Percentiles rank a stretch among this genome's conserved stretches.
These are phyloP conservation scores for Hemibagrus guttatus DNA, from an alignment of 2,797 vertebrate species.

Conservation along the genomic window DNA sequence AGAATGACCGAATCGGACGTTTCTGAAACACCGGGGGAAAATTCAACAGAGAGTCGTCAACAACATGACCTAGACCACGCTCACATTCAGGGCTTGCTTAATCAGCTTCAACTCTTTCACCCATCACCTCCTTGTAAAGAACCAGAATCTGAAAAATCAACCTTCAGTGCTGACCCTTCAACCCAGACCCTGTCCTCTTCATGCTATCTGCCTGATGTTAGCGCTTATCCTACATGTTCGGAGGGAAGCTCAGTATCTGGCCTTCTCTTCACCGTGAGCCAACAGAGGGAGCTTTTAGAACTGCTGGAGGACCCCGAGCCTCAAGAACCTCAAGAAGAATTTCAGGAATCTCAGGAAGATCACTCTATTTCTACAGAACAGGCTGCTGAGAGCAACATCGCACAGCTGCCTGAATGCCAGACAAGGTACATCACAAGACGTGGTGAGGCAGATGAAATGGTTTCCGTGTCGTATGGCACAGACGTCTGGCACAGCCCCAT, in stretches of 20 bases:
- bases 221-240: background rate
- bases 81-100: constrained; percentile 78
- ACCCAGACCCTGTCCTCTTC: constrained; percentile 22
- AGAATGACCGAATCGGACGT: constrained; percentile 11
- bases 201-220: background rate
- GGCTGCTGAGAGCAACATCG: background rate
- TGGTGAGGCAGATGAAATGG: constrained; percentile 65
- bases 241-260: constrained; percentile 61
- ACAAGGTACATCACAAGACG: constrained; percentile 44
- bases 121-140: constrained; percentile 52
- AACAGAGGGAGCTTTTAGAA: constrained; percentile 79
- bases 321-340: constrained; percentile 28
- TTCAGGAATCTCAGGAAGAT: background rate
- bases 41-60: constrained; percentile 1
- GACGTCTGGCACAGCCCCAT: constrained; percentile 68
- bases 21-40: constrained; percentile 15
- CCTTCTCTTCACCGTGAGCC: constrained; percentile 81
- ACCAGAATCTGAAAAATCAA: constrained; percentile 29
- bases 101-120: constrained; percentile 76
- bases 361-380: background rate
- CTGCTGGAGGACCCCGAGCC: constrained; percentile 78
- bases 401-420: constrained; percentile 27
- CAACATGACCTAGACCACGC: constrained; percentile 72
- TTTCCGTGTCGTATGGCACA: constrained; percentile 68
- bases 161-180: constrained; percentile 25